Base-by-base conservation (phyloP, 64 coral and sea anemone genomes). In the Exaiptasia diaphana region DNA sequence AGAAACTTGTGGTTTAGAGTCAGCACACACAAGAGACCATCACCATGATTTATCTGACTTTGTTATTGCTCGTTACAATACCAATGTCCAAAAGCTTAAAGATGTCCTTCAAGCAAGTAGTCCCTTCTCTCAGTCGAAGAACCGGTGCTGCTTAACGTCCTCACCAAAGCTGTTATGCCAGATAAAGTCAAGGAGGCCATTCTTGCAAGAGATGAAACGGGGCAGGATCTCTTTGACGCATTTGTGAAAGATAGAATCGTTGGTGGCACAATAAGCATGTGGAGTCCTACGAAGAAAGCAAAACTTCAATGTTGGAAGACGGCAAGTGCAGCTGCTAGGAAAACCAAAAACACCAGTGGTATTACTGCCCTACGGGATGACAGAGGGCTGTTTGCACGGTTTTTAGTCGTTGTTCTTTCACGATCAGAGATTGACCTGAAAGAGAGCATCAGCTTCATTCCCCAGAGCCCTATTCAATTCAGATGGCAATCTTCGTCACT, bases 161-260 rank as follows among this genome's bases (percentile, higher is more conserved):
- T 80, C 37, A 78, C 75, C n/a, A 78, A 60, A 36, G 75, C 75
- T 60, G 75, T 78, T 32, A 78, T 78, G 50, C 75, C 53, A 60
- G 40, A 17, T 40, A 12, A 14, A 4, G 27, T 60, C 3, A 78
- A 78, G 20, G 75, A 78, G 20, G 54, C 3, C 35, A 56, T 60
- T 21, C 75, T 78, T 3, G 48, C 1, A 18, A 23, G 50, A 18
- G 54, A 61, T 63, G 24, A 80, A 17, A 80, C 28, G 26, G 77
- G 77, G 29, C 54, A 65, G 18, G 41, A 64, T 4, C 59, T 64
- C 22, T 65, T 63, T 63, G 38, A 64, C 39, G 65, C 21, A 37
- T 80, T 65, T 64, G 56, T 80, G 10, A 64, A 65, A 65, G 57
- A 60, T 64, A 37, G 53, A 39, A 79, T 79, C 41, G 54, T 3